These are phyloP conservation scores for Paralvinella palmiformis DNA, from an alignment of 1,140 invertebrate species.

Conservation along the genomic window DNA sequence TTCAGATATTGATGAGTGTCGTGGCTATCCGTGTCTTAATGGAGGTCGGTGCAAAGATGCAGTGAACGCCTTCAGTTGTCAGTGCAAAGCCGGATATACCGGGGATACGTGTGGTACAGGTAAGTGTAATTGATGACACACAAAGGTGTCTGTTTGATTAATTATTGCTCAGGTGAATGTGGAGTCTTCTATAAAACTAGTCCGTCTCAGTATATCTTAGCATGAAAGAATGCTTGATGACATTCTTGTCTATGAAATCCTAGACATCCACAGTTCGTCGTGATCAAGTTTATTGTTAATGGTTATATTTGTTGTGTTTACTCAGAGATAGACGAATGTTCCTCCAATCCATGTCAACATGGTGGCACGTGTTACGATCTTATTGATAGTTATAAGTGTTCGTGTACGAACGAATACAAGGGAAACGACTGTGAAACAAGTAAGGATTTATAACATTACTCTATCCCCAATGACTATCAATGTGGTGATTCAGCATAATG, in stretches of 20 bases:
- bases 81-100: conserved; percentile 60
- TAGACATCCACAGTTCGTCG: background rate
- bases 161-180: background rate
- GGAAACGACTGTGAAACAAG: conserved; percentile 94
- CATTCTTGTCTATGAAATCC: background rate
- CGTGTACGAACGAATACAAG: conserved; percentile 86
- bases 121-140: background rate
- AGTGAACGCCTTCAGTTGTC: conserved; percentile 57
- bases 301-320: background rate
- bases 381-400: conserved; percentile 33
- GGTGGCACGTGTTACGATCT: conserved; percentile 88
- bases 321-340: background rate
- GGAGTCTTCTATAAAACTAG: background rate
- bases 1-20: conserved; percentile 70
- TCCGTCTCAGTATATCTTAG: background rate
- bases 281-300: background rate
- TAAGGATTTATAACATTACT: conserved; percentile 69
- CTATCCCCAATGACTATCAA: background rate
- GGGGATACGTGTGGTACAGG: background rate
- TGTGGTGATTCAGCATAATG: background rate
- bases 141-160: background rate
- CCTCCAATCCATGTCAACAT: conserved; percentile 72
- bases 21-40: conserved; percentile 73
- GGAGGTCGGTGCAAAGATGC: conserved; percentile 83
- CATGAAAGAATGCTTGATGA: background rate